Evolutionary conservation across 2,113 vertebrate species (phyloP).

Genomic region (Cyphomyrus discorhynchus): DNA sequence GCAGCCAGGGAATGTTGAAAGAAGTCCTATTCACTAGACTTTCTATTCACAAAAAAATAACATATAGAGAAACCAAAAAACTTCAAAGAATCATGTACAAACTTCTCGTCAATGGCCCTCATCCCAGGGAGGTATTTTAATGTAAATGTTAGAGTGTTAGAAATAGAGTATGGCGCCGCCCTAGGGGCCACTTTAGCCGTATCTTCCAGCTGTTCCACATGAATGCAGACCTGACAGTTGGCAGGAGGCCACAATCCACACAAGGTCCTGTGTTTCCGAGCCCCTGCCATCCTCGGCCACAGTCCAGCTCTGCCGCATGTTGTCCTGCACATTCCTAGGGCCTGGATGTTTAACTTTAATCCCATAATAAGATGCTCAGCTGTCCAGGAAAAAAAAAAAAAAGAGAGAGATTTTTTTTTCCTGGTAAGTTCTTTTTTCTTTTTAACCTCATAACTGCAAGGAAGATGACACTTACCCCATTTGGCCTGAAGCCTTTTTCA

Average conservation of each 20-base stretch:
- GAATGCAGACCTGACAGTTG: constrained; percentile 62
- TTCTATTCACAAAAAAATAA: neutral
- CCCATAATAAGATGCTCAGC: constrained; percentile 73
- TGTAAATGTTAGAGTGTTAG: constrained; percentile 53
- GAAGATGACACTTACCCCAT: constrained; percentile 54
- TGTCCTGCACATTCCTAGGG: constrained; percentile 56
- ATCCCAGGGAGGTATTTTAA: constrained; percentile 48
- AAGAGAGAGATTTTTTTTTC: constrained; percentile 48
- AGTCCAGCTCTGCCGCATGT: constrained; percentile 51
- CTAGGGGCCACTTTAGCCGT: constrained; percentile 52
- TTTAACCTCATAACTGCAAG: constrained; percentile 48
- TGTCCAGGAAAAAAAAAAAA: constrained; percentile 64
- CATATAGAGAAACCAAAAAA: neutral
- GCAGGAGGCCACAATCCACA: constrained; percentile 45
- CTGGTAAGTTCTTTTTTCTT: constrained; percentile 54
- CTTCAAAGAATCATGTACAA: constrained; percentile 10
- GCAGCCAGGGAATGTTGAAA: neutral
- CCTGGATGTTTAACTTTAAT: constrained; percentile 66
- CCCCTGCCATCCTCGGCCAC: constrained; percentile 32
- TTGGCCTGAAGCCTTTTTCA: constrained; percentile 31
- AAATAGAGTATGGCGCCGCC: constrained; percentile 33
- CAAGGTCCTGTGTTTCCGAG: constrained; percentile 47
- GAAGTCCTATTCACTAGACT: constrained; percentile 6
- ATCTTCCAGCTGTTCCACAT: constrained; percentile 66
- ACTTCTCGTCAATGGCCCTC: constrained; percentile 22